Evolutionary conservation across 1,140 invertebrate genomes (phyloP).

Genomic region (Delia radicum): DNA sequence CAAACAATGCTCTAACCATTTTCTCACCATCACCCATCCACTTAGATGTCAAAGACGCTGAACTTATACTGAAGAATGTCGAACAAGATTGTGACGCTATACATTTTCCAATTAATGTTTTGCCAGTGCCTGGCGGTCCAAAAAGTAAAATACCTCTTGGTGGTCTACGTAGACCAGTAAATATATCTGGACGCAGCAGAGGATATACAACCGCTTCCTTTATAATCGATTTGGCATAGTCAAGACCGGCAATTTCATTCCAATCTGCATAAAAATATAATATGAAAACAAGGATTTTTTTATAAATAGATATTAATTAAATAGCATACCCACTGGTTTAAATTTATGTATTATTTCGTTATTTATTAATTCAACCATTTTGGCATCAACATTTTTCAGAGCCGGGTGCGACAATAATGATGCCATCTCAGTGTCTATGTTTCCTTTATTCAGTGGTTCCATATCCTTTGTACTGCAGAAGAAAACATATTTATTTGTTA

Average conservation of each 20-base stretch:
- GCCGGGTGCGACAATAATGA: slow-evolving; percentile 63
- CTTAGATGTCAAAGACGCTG: slow-evolving; percentile 94
- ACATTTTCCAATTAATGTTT: slow-evolving; percentile 85
- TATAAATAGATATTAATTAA: not conserved
- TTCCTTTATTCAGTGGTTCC: not conserved
- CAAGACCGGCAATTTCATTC: slow-evolving; percentile 91
- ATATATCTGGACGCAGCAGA: slow-evolving; percentile 89
- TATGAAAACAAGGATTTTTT: not conserved
- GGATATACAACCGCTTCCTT: slow-evolving; percentile 95
- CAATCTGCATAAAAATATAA: slow-evolving; percentile 60
- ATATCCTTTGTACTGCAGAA: slow-evolving; percentile 31
- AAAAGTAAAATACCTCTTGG: slow-evolving; percentile 93
- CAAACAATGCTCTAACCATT: slow-evolving; percentile 93
- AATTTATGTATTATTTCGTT: slow-evolving; percentile 92
- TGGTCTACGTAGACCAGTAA: slow-evolving; percentile 87
- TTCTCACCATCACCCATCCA: slow-evolving; percentile 98
- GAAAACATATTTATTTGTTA: not conserved
- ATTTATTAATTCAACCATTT: slow-evolving; percentile 88
- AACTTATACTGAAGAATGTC: slow-evolving; percentile 96
- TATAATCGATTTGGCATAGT: slow-evolving; percentile 89
- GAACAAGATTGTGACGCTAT: slow-evolving; percentile 93
- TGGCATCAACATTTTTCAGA: slow-evolving; percentile 83
- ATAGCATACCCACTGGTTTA: slow-evolving; percentile 63
- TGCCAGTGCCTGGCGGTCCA: slow-evolving; percentile 93
- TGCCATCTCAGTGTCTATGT: not conserved